These are phyloP conservation scores for Phodopus roborovskii DNA, from an alignment of 2,113 vertebrate species.

Conservation along the genomic window DNA sequence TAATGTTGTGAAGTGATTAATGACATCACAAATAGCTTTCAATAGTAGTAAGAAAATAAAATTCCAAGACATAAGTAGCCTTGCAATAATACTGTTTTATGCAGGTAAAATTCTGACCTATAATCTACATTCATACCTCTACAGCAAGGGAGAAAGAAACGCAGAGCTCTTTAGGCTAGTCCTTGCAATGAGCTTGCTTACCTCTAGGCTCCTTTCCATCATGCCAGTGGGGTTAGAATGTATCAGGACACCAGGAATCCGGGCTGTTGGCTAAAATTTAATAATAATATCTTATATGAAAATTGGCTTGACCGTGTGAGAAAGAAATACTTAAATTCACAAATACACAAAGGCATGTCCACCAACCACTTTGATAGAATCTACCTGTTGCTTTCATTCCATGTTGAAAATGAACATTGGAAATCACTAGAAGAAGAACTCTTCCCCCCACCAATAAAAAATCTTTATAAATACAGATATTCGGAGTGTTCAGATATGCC, in stretches of 20 bases:
- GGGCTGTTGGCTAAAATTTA: background rate
- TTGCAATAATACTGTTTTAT: background rate
- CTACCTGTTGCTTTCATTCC: conserved; percentile 44
- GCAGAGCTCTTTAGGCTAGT: background rate
- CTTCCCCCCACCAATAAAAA: background rate
- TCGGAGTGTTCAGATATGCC: background rate
- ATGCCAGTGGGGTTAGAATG: background rate
- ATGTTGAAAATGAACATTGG: conserved; percentile 43
- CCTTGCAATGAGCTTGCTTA: background rate
- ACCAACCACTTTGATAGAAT: background rate
- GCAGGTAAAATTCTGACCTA: background rate
- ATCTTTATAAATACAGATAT: conserved; percentile 8
- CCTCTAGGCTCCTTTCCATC: rapidly evolving
- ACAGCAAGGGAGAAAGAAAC: background rate
- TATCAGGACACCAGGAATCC: background rate
- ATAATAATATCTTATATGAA: background rate
- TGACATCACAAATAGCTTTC: background rate
- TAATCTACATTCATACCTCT: background rate
- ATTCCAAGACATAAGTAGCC: background rate
- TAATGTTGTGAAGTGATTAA: background rate
- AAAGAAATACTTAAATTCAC: background rate
- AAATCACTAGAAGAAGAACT: background rate
- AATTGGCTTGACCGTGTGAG: background rate
- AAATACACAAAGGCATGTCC: background rate
- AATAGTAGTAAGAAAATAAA: background rate